These are phyloP conservation scores for Trichomycterus rosablanca DNA, from an alignment of 2,113 vertebrate genomes.

Conservation along the genomic window DNA sequence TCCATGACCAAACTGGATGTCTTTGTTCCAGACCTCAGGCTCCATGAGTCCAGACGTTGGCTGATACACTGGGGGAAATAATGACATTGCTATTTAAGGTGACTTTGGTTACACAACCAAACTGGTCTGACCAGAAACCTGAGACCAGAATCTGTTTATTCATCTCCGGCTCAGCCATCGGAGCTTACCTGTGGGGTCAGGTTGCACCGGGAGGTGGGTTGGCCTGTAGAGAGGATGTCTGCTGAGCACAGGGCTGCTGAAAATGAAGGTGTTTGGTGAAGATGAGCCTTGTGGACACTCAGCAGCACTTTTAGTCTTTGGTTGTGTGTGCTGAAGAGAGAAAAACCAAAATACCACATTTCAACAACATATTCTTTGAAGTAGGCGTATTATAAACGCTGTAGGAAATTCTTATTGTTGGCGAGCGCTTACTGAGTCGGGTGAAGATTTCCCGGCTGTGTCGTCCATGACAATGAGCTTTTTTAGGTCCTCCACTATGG, in stretches of 20 bases:
- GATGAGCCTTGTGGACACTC: conserved; percentile 1
- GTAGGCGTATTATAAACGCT: too few species aligned
- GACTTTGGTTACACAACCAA: not conserved
- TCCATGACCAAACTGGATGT: conserved; percentile 29
- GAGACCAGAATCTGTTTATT: not conserved
- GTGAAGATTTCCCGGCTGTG: conserved; percentile 47
- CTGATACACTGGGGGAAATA: conserved; percentile 12
- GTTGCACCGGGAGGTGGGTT: conserved; percentile 21
- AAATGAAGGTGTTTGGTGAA: conserved; percentile 7
- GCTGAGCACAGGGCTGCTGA: conserved; percentile 4
- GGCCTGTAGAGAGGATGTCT: conserved; percentile 8
- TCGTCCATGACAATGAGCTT: conserved; percentile 75
- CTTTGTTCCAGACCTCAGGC: conserved; percentile 17
- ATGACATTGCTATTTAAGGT: not conserved
- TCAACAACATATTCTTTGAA: too few species aligned
- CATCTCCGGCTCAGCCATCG: too few species aligned
- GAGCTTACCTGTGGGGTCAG: conserved; percentile 26
- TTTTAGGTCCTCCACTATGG: conserved; percentile 72
- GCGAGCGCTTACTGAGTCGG: conserved; percentile 50
- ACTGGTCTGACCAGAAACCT: not conserved
- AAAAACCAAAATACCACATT: not conserved
- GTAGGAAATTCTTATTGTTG: too few species aligned
- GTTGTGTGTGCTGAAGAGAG: not conserved
- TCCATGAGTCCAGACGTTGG: not conserved
- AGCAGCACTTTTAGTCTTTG: not conserved